Evolutionary conservation across 2,888 invertebrate genomes (phyloP), one percentile per base, ranked within the genome.

Genomic region (Clitarchus hookeri): DNA sequence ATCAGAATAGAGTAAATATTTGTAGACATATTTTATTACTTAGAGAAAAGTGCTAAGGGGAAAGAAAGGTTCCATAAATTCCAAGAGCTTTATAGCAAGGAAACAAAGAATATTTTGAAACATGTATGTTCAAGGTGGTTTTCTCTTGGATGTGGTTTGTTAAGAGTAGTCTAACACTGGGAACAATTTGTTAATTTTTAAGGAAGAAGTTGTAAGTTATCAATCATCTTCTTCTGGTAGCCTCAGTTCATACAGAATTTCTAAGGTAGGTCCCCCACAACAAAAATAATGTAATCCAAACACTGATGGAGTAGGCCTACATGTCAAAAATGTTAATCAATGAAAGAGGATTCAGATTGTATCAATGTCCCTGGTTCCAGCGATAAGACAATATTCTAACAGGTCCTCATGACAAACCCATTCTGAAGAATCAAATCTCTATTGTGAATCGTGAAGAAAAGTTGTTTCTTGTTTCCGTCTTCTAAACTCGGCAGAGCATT

Each of bases 401-500:
- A n/a, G n/a, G 78, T 16, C 13, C 78, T 78, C 78, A 16, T 78
- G 78, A 78, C 78, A 78, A 8, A 78, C 78, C 78, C 19, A 78
- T 78, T 78, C 26, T 6, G 16, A 80, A 80, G 80, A 80, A 26
- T 80, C 25, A 4, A 80, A 80, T 6, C 6, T 6, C 80, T 80
- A 19, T 80, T 78, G 26, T 8, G 78, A 78, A 78, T 78, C 19
- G 78, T 6, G 80, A 26, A 80, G 27, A 26, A 26, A 80, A 80
- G 26, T 8, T 80, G 27, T 80, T 80, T 36, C 8, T 80, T n/a
- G 80, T 80, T 80, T 26, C 27, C n/a, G 27, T 26, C 26, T 8
- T 80, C 26, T 80, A 36, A 80, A 26, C 27, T 80, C 25, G n/a
- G n/a, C 19, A 26, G n/a, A 25, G 80, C 80, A 80, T 80, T 80